Conservation (phyloP, 2,797 vertebrate species). For the Sphenopsis melanotis region DNA sequence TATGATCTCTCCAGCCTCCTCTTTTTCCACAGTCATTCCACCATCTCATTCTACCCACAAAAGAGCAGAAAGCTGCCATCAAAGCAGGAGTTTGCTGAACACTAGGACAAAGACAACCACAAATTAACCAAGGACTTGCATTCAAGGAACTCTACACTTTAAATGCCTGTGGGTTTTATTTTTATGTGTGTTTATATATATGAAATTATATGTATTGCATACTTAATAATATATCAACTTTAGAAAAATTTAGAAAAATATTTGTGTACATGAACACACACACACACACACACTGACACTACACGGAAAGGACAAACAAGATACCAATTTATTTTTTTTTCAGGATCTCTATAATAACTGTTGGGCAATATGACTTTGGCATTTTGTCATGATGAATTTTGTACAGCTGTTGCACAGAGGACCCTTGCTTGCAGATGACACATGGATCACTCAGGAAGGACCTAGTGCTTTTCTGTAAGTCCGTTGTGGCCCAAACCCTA, state of each 20-base stretch:
- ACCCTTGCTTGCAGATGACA: not conserved
- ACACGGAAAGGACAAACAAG: not conserved
- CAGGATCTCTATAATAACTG: not conserved
- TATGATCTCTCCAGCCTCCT: not conserved
- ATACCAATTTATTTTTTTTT: not conserved
- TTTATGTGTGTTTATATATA: not conserved
- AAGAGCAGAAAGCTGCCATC: not conserved
- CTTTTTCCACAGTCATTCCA: not conserved
- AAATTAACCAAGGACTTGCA: not conserved
- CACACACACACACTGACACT: not conserved
- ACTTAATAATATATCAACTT: not conserved
- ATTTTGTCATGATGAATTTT: not conserved
- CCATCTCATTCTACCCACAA: not conserved
- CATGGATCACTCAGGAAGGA: not conserved
- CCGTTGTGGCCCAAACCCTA: not conserved
- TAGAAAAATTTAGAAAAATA: not conserved
- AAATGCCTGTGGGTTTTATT: conserved; percentile 26
- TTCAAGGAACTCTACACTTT: not conserved
- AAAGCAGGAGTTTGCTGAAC: not conserved
- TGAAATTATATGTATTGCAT: not conserved
- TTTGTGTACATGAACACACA: not conserved
- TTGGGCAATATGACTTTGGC: not conserved
- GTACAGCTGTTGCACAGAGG: not conserved
- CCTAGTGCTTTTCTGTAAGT: not conserved
- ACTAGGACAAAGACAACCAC: not conserved